Evolutionary conservation across 2,113 vertebrate species (phyloP).

Genomic region (Dicerorhinus sumatrensis): DNA sequence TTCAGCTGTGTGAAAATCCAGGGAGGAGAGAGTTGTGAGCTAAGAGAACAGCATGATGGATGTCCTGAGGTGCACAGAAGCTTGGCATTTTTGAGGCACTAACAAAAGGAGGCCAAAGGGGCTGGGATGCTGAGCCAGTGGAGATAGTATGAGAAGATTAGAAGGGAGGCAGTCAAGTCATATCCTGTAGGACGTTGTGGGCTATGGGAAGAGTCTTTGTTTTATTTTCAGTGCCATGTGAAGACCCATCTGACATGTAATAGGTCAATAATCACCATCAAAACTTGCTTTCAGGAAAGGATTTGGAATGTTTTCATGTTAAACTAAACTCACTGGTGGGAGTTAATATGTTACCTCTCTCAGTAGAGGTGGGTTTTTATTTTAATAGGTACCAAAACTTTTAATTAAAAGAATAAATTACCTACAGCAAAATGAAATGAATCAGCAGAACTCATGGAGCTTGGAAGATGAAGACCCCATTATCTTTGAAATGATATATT

Average conservation of each 20-base stretch:
- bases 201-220: not conserved
- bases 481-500: not conserved
- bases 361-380: slow-evolving; percentile 11
- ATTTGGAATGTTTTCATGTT: not conserved
- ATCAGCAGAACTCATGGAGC: not conserved
- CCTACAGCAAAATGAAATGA: not conserved
- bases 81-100: not conserved
- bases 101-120: not conserved
- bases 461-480: not conserved
- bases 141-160: not conserved
- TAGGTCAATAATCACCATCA: not conserved
- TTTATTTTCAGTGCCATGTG: not conserved
- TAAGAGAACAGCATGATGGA: not conserved
- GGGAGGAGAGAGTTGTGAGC: not conserved
- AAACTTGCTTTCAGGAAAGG: not conserved
- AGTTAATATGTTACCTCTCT: not conserved
- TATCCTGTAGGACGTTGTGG: not conserved
- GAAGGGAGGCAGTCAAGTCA: not conserved
- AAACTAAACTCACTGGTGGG: not conserved
- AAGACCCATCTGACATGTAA: not conserved
- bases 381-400: not conserved
- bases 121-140: not conserved
- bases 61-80: not conserved
- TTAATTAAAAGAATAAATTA: not conserved
- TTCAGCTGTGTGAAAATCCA: not conserved